Conservation (phyloP, 2,888 invertebrate species). For the Macroteleia sp. region DNA sequence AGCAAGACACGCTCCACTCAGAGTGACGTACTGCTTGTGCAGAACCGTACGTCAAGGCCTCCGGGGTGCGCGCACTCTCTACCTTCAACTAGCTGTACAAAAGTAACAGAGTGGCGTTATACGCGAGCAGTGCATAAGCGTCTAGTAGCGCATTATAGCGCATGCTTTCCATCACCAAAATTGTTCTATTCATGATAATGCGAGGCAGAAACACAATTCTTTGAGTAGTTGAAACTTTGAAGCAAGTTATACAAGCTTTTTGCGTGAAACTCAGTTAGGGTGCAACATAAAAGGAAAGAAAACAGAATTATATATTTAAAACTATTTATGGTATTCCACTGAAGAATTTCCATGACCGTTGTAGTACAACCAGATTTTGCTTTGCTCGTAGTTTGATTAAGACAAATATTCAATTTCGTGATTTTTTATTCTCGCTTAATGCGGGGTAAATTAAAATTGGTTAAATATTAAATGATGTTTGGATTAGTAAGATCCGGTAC, state of each 20-base stretch:
- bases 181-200: slow-evolving; percentile 60
- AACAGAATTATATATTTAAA: not conserved
- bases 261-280: slow-evolving; percentile 2
- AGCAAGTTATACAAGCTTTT: slow-evolving; percentile 35
- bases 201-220: slow-evolving; percentile 36
- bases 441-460: slow-evolving; percentile 42
- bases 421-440: slow-evolving; percentile 5
- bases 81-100: slow-evolving; percentile 58
- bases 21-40: slow-evolving; percentile 71
- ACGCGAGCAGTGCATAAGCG: slow-evolving; percentile 54
- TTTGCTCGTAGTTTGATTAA: not conserved
- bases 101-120: slow-evolving; percentile 59
- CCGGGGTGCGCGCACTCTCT: slow-evolving; percentile 66
- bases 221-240: slow-evolving; percentile 52
- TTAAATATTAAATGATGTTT: slow-evolving; percentile 61
- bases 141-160: slow-evolving; percentile 46
- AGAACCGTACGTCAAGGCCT: slow-evolving; percentile 72
- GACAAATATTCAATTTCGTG: slow-evolving; percentile 27
- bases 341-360: not conserved
- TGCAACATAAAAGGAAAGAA: not conserved
- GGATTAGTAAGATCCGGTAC: slow-evolving; percentile 58
- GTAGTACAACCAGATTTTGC: too few relatives aligned
- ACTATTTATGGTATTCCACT: not conserved
- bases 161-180: slow-evolving; percentile 62
- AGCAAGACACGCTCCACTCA: slow-evolving; percentile 66